Evolutionary conservation across 1,140 invertebrate species (phyloP), one percentile per base, ranked within the genome.

Genomic region (Diprion similis): DNA sequence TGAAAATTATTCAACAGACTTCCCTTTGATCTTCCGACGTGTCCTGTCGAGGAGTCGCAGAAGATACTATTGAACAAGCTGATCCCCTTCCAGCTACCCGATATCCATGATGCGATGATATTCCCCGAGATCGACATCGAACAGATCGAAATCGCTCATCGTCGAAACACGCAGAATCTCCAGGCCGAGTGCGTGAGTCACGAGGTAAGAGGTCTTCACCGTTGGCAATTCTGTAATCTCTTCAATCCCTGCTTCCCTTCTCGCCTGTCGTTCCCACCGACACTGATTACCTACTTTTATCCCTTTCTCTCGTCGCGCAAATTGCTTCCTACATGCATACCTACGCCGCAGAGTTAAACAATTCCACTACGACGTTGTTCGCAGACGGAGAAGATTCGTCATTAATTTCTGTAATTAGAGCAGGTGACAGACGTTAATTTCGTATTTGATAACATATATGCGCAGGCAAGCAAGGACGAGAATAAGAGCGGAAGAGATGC

Each of bases 21-120:
- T 66, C 79, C 78, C 7, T 78, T 77, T 17, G 69, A 64, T 46
- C 72, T 80, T 48, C 78, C 80, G 6, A 71, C 67, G 6, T 82
- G 81, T 66, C 69, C 76, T 15, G 46, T 24, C 3, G 70, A 77
- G 72, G 59, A 80, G 18, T 17, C 47, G 70, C 59, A n/a, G 47
- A 11, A 13, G 47, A n/a, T 48, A 11, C 70, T 13, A 46, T 46
- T 71, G 70, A 71, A 71, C 59, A 71, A 59, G 51, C 51, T 59
- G 51, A 0, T 59, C 51, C 51, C 51, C 51, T 59, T 59, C 51
- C 11, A 59, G 9, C 51, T 59, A 4, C 51, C 51, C 11, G 51
- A 59, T 9, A 13, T 59, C 9, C 4, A 59, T 4, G 51, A 59
- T 9, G 51, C 51, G 51, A 13, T 59, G 51, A 59, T 59, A 59